A percentile compares a stretch with the other conserved stretches of the same genome.
phyloP scores from a whole-genome alignment of 2,797 vertebrate species.

The Cyclura pinguis region DNA sequence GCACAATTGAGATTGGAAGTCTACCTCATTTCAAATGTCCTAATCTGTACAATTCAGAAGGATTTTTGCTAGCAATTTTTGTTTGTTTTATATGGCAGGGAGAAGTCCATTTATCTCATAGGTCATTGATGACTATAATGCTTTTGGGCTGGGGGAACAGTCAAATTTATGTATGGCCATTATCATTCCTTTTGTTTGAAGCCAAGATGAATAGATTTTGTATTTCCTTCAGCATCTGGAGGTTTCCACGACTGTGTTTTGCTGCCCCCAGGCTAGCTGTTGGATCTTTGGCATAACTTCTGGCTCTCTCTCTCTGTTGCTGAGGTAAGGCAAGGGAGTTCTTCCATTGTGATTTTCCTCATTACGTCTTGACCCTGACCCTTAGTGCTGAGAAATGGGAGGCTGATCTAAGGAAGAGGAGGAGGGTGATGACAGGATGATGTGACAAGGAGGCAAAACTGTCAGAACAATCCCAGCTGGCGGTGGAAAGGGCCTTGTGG shows the following conservation, averaged over 20 bases:
- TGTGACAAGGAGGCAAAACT: conserved; percentile 67
- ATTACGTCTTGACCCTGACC: conserved; percentile 44
- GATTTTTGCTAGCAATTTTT: background rate
- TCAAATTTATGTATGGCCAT: conserved; percentile 13
- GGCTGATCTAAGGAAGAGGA: conserved; percentile 42
- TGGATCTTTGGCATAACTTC: background rate
- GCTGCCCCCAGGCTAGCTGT: conserved; percentile 34
- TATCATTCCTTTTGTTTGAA: conserved; percentile 38
- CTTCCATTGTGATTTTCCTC: conserved; percentile 9
- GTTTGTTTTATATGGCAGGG: background rate
- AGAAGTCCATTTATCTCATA: background rate
- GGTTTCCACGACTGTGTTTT: conserved; percentile 19
- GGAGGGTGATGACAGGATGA: conserved; percentile 50
- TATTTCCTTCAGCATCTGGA: conserved; percentile 32
- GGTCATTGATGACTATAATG: background rate
- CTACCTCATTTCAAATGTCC: background rate
- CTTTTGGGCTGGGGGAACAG: no score
- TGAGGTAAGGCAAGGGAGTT: conserved; percentile 1
- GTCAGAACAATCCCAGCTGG: conserved; percentile 63
- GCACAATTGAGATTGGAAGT: background rate
- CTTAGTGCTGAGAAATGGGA: conserved; percentile 17
- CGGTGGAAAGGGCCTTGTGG: conserved; percentile 42
- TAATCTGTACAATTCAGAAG: background rate
- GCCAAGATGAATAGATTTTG: conserved; percentile 33
- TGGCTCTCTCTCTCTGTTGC: background rate